Base-by-base conservation (phyloP, 2,888 invertebrate genomes). In the Sarcophaga caerulescens region DNA sequence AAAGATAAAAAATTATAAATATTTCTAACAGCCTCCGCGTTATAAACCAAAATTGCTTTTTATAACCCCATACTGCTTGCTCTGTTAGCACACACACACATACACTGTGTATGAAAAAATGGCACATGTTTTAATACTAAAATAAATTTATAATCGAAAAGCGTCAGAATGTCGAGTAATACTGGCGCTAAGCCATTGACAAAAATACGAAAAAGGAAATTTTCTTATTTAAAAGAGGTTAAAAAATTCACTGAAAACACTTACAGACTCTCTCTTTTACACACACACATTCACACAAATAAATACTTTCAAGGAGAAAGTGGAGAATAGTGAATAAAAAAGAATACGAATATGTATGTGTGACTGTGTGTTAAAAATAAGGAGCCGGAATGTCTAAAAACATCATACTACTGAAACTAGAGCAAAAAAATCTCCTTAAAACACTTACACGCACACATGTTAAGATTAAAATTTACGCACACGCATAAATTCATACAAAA, bases 141-240 rank as follows among this genome's bases (percentile, higher is more conserved):
- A 79, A 66, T 71, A 85, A 82, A 81, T 85, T 78, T 87, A 75
- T 82, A 76, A 81, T 75, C 68, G 14, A 77, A 87, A 85, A 88
- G 88, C 88, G 88, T 85, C 88, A 84, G 57, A 14, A 76, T 81
- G 88, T 84, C 88, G 87, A 77, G 88, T 80, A 87, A 76, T 60
- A 59, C 62, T 82, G 87, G 84, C 86, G 85, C 87, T 84, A 52
- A 83, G 45, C 62, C 71, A 77, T 73, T 66, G 59, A 71, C 52
- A 81, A 78, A 66, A 81, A 70, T 23, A 71, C 10, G 45, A 74
- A 45, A 44, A 73, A 57, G 12, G 35, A 60, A 19, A 17, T 60
- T n/a, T 52, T 65, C 35, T 73, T 63, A 35, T 70, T 57, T 25
- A 71, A 74, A 80, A 47, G 47, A 81, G 80, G 74, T 84, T 86